Evolutionary conservation across 2,888 invertebrate species (phyloP).

Genomic region (Thymelicus lineola): DNA sequence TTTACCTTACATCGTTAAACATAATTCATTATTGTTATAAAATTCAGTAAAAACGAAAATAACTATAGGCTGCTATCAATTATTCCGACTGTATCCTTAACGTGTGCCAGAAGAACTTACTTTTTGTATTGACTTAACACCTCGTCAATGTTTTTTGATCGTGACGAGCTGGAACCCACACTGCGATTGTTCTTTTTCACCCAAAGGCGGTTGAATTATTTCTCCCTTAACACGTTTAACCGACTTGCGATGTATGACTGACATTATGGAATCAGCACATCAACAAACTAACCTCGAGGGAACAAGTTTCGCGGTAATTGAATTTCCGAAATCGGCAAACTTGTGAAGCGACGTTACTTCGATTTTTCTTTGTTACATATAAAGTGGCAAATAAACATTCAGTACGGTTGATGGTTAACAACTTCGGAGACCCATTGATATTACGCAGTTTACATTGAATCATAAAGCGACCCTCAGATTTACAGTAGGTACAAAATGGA

Average conservation of each 20-base stretch:
- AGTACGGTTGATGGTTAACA: slow-evolving; percentile 6
- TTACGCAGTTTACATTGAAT: slow-evolving; percentile 22
- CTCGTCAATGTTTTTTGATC: slow-evolving; percentile 44
- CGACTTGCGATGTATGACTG: slow-evolving; percentile 63
- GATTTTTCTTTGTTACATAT: slow-evolving; percentile 34
- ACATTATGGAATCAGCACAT: slow-evolving; percentile 70
- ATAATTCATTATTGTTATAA: slow-evolving; percentile 18
- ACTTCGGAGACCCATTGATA: slow-evolving; percentile 21
- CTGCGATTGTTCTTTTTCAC: slow-evolving; percentile 47
- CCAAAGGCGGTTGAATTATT: slow-evolving; percentile 56
- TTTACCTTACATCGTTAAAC: too few relatives aligned
- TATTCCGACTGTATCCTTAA: slow-evolving; percentile 26
- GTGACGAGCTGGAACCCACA: slow-evolving; percentile 41
- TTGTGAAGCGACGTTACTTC: slow-evolving; percentile 25
- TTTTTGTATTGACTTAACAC: slow-evolving; percentile 42
- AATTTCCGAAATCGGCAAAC: slow-evolving; percentile 54
- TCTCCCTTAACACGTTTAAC: slow-evolving; percentile 61
- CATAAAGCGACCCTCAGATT: slow-evolving; percentile 5
- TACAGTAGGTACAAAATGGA: neutral
- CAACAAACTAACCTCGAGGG: slow-evolving; percentile 51
- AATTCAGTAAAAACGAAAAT: slow-evolving; percentile 1
- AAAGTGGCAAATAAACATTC: slow-evolving; percentile 22
- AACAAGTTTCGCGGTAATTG: slow-evolving; percentile 64
- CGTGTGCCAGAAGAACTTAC: slow-evolving; percentile 20
- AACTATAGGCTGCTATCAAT: slow-evolving; percentile 17